Evolutionary conservation across 2,797 vertebrate genomes (phyloP), one percentile per base, ranked within the genome.

Genomic region (Gila robusta): DNA sequence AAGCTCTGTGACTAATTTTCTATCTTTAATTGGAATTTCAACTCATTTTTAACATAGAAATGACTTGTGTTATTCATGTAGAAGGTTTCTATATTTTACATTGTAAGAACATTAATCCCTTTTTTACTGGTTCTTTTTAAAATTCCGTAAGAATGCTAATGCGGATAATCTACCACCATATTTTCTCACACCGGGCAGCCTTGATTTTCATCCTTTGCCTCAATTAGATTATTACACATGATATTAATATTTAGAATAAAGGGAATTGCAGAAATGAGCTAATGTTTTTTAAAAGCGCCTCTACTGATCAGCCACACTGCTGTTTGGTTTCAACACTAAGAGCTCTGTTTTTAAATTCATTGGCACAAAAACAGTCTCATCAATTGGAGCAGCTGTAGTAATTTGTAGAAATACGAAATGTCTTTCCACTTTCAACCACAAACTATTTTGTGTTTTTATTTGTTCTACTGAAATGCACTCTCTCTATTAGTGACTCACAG

Each of bases 161-260:
- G 49, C 21, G 41, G 79, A 54, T 94, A 93, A 95, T 94, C 93
- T 71, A 8, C 91, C 92, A 70, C 87, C 91, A 91, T 91, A 88
- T 92, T 91, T 91, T 91, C 90, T 91, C 92, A 91, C 91, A 90
- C 89, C 91, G 90, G 88, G 88, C 90, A 89, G 91, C 89, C 89
- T 91, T 86, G 90, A 91, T 92, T 94, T 93, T 93, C 91, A 94
- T 94, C 92, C 89, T 79, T 77, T 87, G 54, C 85, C 86, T 92
- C 90, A 93, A 91, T 94, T 94, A 93, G 90, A 91, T 67, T 91
- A 90, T 93, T 93, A 90, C 92, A 91, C 92, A 91, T 90, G 93
- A 28, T 92, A 91, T 93, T 93, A 87, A 89, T 87, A 85, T 92
- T 94, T 88, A 92, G 91, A 95, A 94, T 95, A 94, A 85, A 82